A percentile compares a stretch with the other conserved stretches of the same genome.
These are phyloP conservation scores for Motacilla alba DNA, from an alignment of 2,113 vertebrate genomes.

Conservation along the genomic window DNA sequence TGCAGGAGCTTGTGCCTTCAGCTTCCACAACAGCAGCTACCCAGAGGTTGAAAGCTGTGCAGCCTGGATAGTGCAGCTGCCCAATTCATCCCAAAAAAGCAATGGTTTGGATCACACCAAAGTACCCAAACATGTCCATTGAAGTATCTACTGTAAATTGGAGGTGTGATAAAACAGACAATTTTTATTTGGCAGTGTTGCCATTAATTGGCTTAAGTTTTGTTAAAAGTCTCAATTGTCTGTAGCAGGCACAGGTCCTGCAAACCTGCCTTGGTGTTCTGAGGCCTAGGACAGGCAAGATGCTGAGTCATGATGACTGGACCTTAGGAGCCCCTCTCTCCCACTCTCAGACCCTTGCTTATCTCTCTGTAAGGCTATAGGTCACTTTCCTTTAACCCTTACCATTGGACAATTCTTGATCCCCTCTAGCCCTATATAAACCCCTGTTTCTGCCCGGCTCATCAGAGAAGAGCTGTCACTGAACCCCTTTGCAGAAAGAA, in stretches of 20 bases:
- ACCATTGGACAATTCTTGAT: too few species aligned
- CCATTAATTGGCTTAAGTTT: background rate
- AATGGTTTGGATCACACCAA: background rate
- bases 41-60: rapidly evolving
- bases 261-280: too few species aligned
- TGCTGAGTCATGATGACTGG: too few species aligned
- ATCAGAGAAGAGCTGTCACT: too few species aligned
- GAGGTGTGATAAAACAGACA: background rate
- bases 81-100: background rate
- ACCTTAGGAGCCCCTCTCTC: too few species aligned
- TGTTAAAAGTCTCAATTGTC: background rate
- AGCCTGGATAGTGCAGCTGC: background rate
- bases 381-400: too few species aligned
- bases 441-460: too few species aligned
- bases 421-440: too few species aligned
- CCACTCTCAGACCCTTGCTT: too few species aligned
- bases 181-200: background rate
- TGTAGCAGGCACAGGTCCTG: background rate
- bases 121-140: background rate
- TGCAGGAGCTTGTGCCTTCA: background rate
- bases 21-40: background rate
- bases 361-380: too few species aligned
- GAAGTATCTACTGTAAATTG: background rate
- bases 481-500: too few species aligned
- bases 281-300: too few species aligned